Conservation (phyloP, 2,888 invertebrate species). For the Sturmia bella region DNA sequence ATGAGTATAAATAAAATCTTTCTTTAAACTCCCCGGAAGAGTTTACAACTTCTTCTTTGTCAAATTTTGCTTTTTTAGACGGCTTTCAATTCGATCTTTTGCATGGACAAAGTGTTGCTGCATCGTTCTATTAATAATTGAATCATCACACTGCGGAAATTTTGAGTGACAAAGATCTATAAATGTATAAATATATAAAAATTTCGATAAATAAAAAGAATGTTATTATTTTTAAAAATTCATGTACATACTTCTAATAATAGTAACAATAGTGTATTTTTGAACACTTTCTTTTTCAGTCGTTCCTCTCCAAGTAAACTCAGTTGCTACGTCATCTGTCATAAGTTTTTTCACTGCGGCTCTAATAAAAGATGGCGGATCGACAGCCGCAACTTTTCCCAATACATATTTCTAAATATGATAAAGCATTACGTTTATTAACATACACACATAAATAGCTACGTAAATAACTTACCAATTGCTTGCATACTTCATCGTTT, state of each 20-base stretch:
- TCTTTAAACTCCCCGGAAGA: no score
- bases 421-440: neutral
- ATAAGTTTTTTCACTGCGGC: neutral
- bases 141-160: neutral
- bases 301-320: conserved; percentile 20
- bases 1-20: no score
- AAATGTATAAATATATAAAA: conserved; percentile 1
- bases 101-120: no score
- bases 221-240: conserved; percentile 13
- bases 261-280: neutral
- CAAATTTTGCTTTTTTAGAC: no score
- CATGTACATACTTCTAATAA: conserved; percentile 15
- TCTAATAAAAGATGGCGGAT: neutral
- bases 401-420: conserved; percentile 16
- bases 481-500: neutral
- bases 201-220: no score
- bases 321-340: neutral
- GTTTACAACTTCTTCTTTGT: no score
- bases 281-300: conserved; percentile 8
- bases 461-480: conserved; percentile 18
- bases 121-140: neutral
- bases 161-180: conserved; percentile 17
- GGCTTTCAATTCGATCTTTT: no score
- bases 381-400: conserved; percentile 5
- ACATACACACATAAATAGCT: neutral